These are phyloP conservation scores for Argyresthia goedartella DNA, from an alignment of 2,888 invertebrate species.

Conservation along the genomic window DNA sequence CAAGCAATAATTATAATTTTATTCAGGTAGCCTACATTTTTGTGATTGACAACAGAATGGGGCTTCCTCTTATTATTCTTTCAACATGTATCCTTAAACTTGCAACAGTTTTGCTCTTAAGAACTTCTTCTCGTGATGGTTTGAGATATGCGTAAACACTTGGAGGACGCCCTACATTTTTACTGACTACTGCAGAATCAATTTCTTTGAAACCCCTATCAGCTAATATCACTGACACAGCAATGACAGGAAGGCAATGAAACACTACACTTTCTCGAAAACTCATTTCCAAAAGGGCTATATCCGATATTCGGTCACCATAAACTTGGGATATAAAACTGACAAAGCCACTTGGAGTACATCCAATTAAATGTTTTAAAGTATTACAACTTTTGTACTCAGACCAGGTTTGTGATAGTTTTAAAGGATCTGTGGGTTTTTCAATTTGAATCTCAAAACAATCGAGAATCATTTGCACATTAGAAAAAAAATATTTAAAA, in stretches of 20 bases:
- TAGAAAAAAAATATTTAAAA: conserved; percentile 8
- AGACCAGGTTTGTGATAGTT: conserved; percentile 8
- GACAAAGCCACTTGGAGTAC: conserved; percentile 8
- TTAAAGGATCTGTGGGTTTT: conserved; percentile 3
- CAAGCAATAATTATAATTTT: conserved; percentile 5
- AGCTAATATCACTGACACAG: conserved; percentile 8
- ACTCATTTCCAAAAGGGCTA: conserved; percentile 8
- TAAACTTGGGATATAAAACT: conserved; percentile 8
- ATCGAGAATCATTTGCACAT: conserved; percentile 10
- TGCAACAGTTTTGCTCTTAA: conserved; percentile 8
- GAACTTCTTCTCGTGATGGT: conserved; percentile 7
- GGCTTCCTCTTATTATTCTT: conserved; percentile 9
- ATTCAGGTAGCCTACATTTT: neutral
- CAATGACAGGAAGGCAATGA: conserved; percentile 4
- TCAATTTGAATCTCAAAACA: conserved; percentile 12
- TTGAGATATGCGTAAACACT: conserved; percentile 7
- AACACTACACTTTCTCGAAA: too few relatives aligned
- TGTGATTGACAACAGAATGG: conserved; percentile 3
- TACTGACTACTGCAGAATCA: neutral
- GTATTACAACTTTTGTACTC: conserved; percentile 8
- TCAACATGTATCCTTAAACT: conserved; percentile 10
- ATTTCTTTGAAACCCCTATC: conserved; percentile 11
- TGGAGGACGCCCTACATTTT: conserved; percentile 8
- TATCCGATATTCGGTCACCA: conserved; percentile 9
- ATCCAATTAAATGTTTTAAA: conserved; percentile 10